A percentile compares a stretch with the other conserved stretches of the same genome.
phyloP scores from a whole-genome alignment of 2,888 invertebrate species.

The Hypena proboscidalis region DNA sequence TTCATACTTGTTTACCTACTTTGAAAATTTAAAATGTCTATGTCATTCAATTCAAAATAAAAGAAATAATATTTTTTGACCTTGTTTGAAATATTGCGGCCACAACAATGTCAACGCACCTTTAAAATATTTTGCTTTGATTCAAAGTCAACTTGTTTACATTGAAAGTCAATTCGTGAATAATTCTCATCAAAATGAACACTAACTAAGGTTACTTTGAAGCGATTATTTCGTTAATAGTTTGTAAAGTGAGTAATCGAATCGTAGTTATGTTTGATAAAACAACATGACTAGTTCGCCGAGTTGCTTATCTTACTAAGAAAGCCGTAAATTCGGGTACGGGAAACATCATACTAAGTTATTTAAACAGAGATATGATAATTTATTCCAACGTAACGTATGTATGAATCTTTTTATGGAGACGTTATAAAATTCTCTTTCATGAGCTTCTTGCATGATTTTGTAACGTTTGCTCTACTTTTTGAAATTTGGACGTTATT shows the following conservation, averaged over 20 bases:
- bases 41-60: background rate
- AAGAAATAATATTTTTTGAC: background rate
- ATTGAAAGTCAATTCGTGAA: background rate
- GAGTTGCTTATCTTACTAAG: background rate
- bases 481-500: too few relatives aligned
- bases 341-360: background rate
- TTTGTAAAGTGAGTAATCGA: background rate
- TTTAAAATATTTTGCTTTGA: slow-evolving; percentile 14
- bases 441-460: too few relatives aligned
- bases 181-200: too few relatives aligned
- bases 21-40: background rate
- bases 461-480: too few relatives aligned
- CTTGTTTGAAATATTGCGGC: too few relatives aligned
- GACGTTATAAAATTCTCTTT: too few relatives aligned
- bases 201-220: too few relatives aligned
- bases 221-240: slow-evolving; percentile 1
- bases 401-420: background rate
- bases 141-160: slow-evolving; percentile 19
- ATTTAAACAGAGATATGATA: slow-evolving; percentile 5
- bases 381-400: slow-evolving; percentile 1
- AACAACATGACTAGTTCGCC: background rate
- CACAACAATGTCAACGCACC: slow-evolving; percentile 21
- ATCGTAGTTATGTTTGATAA: slow-evolving; percentile 1
- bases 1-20: too few relatives aligned
- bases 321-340: slow-evolving; percentile 2